A percentile compares a stretch with the other conserved stretches of the same genome.
These are phyloP conservation scores for Proales similis DNA, from an alignment of 1,140 invertebrate genomes.

Conservation along the genomic window DNA sequence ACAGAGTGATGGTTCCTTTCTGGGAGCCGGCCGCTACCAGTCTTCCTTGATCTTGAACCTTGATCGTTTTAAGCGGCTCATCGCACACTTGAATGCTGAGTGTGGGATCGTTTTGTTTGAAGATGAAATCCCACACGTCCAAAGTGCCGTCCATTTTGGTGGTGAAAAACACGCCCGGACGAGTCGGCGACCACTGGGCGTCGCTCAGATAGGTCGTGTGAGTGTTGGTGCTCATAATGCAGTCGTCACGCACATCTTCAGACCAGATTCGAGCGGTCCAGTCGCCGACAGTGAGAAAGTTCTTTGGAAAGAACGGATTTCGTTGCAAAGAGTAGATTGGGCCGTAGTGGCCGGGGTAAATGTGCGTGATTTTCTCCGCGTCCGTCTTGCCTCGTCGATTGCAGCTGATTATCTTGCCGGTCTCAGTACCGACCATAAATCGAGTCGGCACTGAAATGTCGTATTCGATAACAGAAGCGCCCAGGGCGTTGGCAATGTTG, in stretches of 20 bases:
- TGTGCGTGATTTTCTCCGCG: constrained; percentile 64
- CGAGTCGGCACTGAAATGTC: constrained; percentile 85
- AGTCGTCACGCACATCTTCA: constrained; percentile 80
- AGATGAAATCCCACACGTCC: constrained; percentile 75
- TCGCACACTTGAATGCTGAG: constrained; percentile 72
- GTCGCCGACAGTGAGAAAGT: constrained; percentile 82
- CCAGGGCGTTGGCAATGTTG: constrained; percentile 66
- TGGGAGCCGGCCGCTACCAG: constrained; percentile 75
- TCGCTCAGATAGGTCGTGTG: constrained; percentile 59
- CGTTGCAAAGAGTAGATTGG: constrained; percentile 74
- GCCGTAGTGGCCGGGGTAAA: constrained; percentile 74
- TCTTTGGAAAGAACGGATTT: constrained; percentile 75
- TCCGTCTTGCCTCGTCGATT: constrained; percentile 75
- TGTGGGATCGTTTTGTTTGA: constrained; percentile 74
- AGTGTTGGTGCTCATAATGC: constrained; percentile 77
- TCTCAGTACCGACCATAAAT: constrained; percentile 69
- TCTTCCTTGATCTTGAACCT: constrained; percentile 63
- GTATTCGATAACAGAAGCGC: constrained; percentile 75
- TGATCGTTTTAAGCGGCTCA: constrained; percentile 59
- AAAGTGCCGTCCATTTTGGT: constrained; percentile 76
- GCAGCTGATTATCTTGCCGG: constrained; percentile 67
- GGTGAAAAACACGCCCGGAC: constrained; percentile 77
- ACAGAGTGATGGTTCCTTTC: constrained; percentile 71
- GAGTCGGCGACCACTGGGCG: constrained; percentile 79
- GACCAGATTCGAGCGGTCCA: constrained; percentile 75